Conservation (phyloP, 1,140 invertebrate species). For the Mylabris phalerata region DNA sequence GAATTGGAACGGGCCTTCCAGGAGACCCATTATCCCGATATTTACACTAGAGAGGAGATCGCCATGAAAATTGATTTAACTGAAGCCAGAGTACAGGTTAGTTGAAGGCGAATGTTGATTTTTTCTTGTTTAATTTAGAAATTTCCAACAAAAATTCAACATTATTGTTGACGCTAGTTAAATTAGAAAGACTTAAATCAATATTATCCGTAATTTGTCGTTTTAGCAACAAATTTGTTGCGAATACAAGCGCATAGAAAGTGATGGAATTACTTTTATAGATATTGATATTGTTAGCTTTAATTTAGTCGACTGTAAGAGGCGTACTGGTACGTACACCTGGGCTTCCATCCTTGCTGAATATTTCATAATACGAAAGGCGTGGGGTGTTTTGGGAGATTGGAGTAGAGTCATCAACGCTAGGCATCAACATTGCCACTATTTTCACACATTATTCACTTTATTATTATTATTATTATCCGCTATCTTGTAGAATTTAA, state of each 20-base stretch:
- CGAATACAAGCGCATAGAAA: background rate
- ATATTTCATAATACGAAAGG: conserved; percentile 26
- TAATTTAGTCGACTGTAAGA: conserved; percentile 27
- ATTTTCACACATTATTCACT: too few species aligned
- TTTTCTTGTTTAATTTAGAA: too few species aligned
- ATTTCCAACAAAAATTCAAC: too few species aligned
- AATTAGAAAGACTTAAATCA: too few species aligned
- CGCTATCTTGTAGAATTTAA: too few species aligned
- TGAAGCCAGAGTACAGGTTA: conserved; percentile 95
- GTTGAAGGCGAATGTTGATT: conserved; percentile 20
- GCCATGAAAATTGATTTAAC: conserved; percentile 97
- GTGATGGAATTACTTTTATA: conserved; percentile 30
- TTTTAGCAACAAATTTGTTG: too few species aligned
- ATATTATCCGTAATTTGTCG: too few species aligned
- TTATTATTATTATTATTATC: too few species aligned
- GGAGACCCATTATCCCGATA: conserved; percentile 98
- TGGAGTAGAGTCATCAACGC: too few species aligned
- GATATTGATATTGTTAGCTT: conserved; percentile 31
- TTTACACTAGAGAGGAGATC: conserved; percentile 98
- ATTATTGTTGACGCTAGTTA: too few species aligned
- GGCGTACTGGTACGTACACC: conserved; percentile 20
- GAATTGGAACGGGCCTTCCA: conserved; percentile 94
- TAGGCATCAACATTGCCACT: too few species aligned
- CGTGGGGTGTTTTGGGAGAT: background rate
- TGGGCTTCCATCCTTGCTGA: conserved; percentile 22